Evolutionary conservation across 64 coral and sea anemone genomes (phyloP), one percentile per base, ranked within the genome.

Genomic region (Catalaphyllia jardinei): DNA sequence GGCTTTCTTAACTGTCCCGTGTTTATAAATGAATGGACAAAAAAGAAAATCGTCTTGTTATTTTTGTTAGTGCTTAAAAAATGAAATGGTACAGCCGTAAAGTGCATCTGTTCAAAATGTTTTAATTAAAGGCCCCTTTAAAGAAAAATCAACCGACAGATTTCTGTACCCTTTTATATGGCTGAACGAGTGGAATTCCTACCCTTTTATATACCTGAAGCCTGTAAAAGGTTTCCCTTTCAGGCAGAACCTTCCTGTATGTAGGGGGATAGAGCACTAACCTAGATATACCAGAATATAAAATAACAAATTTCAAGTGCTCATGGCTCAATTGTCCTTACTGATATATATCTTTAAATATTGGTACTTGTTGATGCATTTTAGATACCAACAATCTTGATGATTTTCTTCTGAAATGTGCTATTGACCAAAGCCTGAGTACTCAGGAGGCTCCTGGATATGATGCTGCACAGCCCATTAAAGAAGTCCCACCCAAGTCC

Each of bases 341-440:
- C 60, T 62, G 60, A 62, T 4, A 62, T 62, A 62, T 8, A 22
- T 62, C 60, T 7, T 62, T 62, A 19, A 62, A 62, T n/a, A 39
- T 19, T 62, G 60, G 60, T 62, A 77, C 20, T 31, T 83, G 52
- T 60, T 83, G 27, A 60, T 83, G 51, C 55, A 83, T 83, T 83
- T 83, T 49, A 83, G 80, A 83, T 83, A 60, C 80, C 59, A 64
- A 65, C 80, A 83, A 60, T 22, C 33, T 83, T 83, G 80, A 83
- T 83, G 79, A 83, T 24, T 83, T 83, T 60, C 80, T 62, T 61
- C 62, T 83, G 61, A 83, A 83, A 65, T 83, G 59, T 89, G 75
- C 87, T 59, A 77, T 89, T 60, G 75, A 78, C 87, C 74, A 89
- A 55, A 89, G 74, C 52, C 74, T 77, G 62, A 63, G 75, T 28